Evolutionary conservation across 2,888 invertebrate genomes (phyloP).

Genomic region (Stenoptilia bipunctidactyla): DNA sequence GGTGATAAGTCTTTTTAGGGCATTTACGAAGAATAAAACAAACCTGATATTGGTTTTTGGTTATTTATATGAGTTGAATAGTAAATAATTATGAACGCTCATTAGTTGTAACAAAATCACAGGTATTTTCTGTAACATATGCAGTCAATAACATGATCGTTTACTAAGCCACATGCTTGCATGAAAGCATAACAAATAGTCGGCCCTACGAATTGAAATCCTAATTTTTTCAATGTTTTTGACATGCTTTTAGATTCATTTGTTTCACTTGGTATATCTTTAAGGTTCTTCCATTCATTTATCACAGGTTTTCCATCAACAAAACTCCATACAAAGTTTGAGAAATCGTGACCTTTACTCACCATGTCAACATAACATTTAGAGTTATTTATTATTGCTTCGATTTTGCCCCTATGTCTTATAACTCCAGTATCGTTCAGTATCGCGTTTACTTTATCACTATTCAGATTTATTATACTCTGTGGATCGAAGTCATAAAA

Average conservation of each 20-base stretch:
- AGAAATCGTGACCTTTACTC: constrained; percentile 35
- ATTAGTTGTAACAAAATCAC: no score
- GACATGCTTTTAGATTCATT: constrained; percentile 31
- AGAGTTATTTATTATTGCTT: constrained; percentile 46
- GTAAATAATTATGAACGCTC: no score
- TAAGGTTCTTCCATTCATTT: constrained; percentile 32
- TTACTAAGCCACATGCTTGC: constrained; percentile 58
- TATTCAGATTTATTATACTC: constrained; percentile 27
- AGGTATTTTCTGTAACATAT: constrained; percentile 14
- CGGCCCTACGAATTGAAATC: constrained; percentile 50
- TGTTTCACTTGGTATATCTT: constrained; percentile 39
- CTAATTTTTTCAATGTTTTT: constrained; percentile 38
- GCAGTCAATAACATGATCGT: constrained; percentile 44
- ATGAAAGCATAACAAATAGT: constrained; percentile 57
- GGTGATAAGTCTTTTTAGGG: no score
- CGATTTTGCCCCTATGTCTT: constrained; percentile 45
- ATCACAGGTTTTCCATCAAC: constrained; percentile 35
- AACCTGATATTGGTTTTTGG: no score
- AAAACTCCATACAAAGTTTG: constrained; percentile 46
- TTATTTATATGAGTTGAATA: no score
- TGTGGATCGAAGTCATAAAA: constrained; percentile 42
- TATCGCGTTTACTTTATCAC: constrained; percentile 25
- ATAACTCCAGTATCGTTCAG: constrained; percentile 30
- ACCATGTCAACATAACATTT: constrained; percentile 41
- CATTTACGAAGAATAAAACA: no score